Percentiles rank a stretch among this genome's conserved stretches.
Evolutionary conservation across 2,113 vertebrate species (phyloP).

Genomic region (Dascyllus trimaculatus): DNA sequence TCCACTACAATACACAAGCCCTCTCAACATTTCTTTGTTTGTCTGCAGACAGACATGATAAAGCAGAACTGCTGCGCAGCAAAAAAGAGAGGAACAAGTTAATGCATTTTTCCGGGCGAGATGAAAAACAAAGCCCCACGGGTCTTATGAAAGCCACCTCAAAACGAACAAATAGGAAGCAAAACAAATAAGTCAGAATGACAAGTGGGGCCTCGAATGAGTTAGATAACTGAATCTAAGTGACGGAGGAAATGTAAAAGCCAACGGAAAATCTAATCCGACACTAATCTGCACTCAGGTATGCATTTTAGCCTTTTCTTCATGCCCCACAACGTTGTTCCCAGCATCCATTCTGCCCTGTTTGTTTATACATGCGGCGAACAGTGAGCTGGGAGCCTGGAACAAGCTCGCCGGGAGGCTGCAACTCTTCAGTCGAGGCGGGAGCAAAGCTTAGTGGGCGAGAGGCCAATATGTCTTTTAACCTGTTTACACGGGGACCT

Average conservation of each 20-base stretch:
- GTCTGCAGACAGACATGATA: conserved; percentile 15
- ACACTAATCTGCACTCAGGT: conserved; percentile 5
- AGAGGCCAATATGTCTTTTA: conserved; percentile 29
- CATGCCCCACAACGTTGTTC: too few species aligned
- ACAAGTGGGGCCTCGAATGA: conserved; percentile 27
- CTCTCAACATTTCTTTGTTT: conserved; percentile 3
- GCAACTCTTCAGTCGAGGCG: background rate
- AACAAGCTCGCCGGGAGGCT: conserved; percentile 23
- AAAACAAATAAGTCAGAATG: conserved; percentile 30
- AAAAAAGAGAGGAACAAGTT: conserved; percentile 1
- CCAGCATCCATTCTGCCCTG: background rate
- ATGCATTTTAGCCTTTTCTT: background rate
- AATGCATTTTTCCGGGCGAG: conserved; percentile 18
- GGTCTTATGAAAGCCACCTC: conserved; percentile 31
- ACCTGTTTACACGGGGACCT: conserved; percentile 24
- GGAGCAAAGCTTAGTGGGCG: background rate
- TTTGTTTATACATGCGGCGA: conserved; percentile 23
- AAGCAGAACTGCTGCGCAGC: background rate
- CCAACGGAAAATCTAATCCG: conserved; percentile 5
- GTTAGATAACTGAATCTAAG: conserved; percentile 15
- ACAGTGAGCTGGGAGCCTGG: background rate
- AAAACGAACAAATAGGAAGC: conserved; percentile 31
- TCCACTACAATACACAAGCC: background rate
- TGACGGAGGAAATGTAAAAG: conserved; percentile 6
- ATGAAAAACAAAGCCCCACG: conserved; percentile 26